phyloP scores from a whole-genome alignment of 2,113 vertebrate species.

The Tauraco erythrolophus region DNA sequence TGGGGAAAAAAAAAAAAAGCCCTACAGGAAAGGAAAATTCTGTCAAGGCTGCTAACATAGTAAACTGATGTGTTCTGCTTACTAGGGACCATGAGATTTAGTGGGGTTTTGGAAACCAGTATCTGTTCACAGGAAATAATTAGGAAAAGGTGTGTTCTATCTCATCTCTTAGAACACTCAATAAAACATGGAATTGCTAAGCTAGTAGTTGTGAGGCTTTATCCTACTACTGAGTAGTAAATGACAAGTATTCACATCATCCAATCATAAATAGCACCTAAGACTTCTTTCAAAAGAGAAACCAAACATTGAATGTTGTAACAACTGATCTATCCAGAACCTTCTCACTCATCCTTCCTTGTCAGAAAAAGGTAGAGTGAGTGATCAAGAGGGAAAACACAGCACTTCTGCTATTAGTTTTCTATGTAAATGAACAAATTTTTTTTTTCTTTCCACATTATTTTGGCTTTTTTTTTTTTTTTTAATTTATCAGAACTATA shows the following conservation, averaged over 20 bases:
- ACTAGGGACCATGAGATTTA: background rate
- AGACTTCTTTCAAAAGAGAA: background rate
- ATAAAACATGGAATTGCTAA: background rate
- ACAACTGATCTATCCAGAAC: background rate
- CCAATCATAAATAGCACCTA: background rate
- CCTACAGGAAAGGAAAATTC: background rate
- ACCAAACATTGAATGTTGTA: background rate
- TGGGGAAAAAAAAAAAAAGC: background rate
- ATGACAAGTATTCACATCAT: background rate
- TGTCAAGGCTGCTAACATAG: background rate
- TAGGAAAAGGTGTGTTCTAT: background rate
- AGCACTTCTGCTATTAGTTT: background rate
- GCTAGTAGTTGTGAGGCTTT: background rate
- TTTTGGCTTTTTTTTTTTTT: background rate
- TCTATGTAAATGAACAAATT: background rate
- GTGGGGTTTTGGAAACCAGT: background rate
- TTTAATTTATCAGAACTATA: background rate
- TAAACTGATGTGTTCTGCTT: background rate
- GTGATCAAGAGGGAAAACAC: background rate
- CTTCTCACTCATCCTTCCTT: background rate
- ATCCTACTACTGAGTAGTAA: background rate
- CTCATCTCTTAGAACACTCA: background rate
- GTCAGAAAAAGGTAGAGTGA: background rate
- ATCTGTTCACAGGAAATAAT: background rate
- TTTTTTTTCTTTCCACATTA: background rate